Percentiles rank a stretch among this genome's conserved stretches.
These are phyloP conservation scores for Cactoblastis cactorum DNA, from an alignment of 2,888 invertebrate species.

Conservation along the genomic window DNA sequence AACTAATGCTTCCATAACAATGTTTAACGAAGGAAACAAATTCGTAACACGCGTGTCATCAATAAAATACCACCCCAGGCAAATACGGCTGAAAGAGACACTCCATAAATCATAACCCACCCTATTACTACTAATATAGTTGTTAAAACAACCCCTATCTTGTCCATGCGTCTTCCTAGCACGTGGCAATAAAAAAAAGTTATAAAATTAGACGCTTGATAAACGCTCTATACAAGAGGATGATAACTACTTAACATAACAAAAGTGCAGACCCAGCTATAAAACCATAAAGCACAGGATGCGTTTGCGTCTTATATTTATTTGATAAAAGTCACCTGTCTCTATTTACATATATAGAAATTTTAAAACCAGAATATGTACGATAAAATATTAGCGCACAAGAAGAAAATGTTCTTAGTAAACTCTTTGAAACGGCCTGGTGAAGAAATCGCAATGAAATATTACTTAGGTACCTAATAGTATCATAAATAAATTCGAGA, in stretches of 20 bases:
- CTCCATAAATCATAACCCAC: slow-evolving; percentile 72
- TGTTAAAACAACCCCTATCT: slow-evolving; percentile 78
- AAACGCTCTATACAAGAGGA: slow-evolving; percentile 43
- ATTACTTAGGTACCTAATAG: neutral
- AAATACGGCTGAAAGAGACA: slow-evolving; percentile 72
- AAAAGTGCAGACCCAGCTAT: slow-evolving; percentile 48
- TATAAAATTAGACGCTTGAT: slow-evolving; percentile 59
- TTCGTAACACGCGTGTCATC: slow-evolving; percentile 67
- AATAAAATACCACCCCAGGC: slow-evolving; percentile 62
- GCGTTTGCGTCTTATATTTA: slow-evolving; percentile 55
- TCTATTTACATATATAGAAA: neutral
- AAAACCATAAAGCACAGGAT: slow-evolving; percentile 58
- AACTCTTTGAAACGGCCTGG: neutral
- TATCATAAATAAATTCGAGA: neutral
- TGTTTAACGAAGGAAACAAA: slow-evolving; percentile 36
- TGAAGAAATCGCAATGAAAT: neutral
- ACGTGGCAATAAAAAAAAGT: slow-evolving; percentile 56
- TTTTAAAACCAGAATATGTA: neutral
- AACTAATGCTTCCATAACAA: slow-evolving; percentile 11
- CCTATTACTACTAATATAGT: slow-evolving; percentile 74
- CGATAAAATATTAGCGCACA: too few relatives aligned
- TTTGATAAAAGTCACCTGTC: slow-evolving; percentile 61
- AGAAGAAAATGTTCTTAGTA: neutral
- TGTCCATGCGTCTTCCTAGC: slow-evolving; percentile 56
- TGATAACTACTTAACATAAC: slow-evolving; percentile 73